Evolutionary conservation across 2,888 invertebrate species (phyloP).

Genomic region (Tetragonula carbonaria): DNA sequence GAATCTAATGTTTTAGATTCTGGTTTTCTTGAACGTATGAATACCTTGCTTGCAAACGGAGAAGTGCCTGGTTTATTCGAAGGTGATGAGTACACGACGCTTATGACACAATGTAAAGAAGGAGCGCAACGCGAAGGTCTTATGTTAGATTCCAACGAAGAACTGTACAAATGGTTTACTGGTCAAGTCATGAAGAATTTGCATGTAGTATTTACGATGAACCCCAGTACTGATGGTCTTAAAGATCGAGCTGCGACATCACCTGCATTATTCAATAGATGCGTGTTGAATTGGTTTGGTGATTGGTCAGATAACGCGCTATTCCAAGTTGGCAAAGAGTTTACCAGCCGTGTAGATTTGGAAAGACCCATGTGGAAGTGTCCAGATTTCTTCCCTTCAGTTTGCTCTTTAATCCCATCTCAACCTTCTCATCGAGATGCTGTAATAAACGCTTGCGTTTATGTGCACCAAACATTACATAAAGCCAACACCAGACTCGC

Average conservation of each 20-base stretch:
- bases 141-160: slow-evolving; percentile 99
- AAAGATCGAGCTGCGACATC: slow-evolving; percentile 99
- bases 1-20: slow-evolving; percentile 99
- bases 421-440: slow-evolving; percentile 96
- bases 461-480: slow-evolving; percentile 98
- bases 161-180: slow-evolving; percentile 99
- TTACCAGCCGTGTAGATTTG: slow-evolving; percentile 97
- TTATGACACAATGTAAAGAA: slow-evolving; percentile 99
- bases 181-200: slow-evolving; percentile 99
- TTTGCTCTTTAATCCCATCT: slow-evolving; percentile 90
- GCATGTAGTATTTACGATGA: slow-evolving; percentile 99
- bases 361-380: slow-evolving; percentile 94
- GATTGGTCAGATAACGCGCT: slow-evolving; percentile 99
- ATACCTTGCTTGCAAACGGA: slow-evolving; percentile 98
- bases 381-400: slow-evolving; percentile 96
- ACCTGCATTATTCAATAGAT: slow-evolving; percentile 99
- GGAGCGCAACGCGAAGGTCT: slow-evolving; percentile 98
- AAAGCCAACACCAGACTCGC: slow-evolving; percentile 95
- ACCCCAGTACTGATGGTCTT: slow-evolving; percentile 98
- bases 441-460: slow-evolving; percentile 99
- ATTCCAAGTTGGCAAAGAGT: slow-evolving; percentile 98
- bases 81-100: slow-evolving; percentile 98
- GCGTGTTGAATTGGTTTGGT: slow-evolving; percentile 99
- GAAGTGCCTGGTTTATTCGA: slow-evolving; percentile 98
- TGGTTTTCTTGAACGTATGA: slow-evolving; percentile 99